Conservation (phyloP, 2,888 invertebrate genomes). For the Ophioninae sp. region DNA sequence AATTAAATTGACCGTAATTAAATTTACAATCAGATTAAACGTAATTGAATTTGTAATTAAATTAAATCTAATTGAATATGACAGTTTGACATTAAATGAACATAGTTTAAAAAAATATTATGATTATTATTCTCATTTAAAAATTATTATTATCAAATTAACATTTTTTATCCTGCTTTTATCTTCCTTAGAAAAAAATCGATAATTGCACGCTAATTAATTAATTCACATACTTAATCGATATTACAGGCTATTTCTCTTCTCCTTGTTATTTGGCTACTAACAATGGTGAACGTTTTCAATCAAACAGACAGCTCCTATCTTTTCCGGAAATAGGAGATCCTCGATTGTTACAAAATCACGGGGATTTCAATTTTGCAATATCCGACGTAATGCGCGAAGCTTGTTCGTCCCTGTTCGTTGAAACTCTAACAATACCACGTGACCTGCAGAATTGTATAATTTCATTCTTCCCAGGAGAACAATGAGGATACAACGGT, state of each 20-base stretch:
- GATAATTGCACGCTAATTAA: not conserved
- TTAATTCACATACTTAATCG: not conserved
- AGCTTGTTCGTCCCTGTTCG: not conserved
- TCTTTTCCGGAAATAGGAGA: not conserved
- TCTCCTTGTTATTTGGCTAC: not conserved
- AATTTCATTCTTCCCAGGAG: slow-evolving; percentile 2
- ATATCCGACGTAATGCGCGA: not conserved
- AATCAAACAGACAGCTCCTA: not conserved
- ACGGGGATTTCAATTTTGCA: not conserved
- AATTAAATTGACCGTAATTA: no score
- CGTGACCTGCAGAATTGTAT: not conserved
- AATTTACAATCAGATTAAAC: no score
- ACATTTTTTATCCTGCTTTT: no score
- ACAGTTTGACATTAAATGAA: no score
- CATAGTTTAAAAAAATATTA: no score
- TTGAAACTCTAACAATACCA: slow-evolving; percentile 9
- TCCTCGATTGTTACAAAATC: not conserved
- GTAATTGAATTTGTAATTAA: no score
- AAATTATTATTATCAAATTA: no score
- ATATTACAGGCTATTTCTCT: not conserved
- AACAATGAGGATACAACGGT: slow-evolving; percentile 20
- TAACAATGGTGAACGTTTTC: not conserved
- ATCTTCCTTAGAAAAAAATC: not conserved
- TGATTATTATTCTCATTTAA: no score
- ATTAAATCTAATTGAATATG: no score